Conservation (phyloP, 2,113 vertebrate genomes). For the Salvelinus sp. region DNA sequence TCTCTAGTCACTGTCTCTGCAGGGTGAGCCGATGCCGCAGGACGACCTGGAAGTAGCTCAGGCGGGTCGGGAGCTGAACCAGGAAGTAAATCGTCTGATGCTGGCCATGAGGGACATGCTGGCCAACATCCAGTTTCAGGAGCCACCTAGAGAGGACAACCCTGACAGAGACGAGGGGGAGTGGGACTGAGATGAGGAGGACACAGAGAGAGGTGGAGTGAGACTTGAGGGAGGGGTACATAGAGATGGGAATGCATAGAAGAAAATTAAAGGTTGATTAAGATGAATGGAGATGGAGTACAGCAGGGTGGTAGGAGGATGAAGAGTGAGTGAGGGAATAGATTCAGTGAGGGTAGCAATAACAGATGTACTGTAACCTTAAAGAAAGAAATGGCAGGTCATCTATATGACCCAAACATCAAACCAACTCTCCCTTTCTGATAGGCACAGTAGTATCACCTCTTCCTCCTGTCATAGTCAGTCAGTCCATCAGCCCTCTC, state of each 20-base stretch:
- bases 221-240: neutral
- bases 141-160: constrained; percentile 79
- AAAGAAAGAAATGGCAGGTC: too few species aligned
- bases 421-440: too few species aligned
- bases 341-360: too few species aligned
- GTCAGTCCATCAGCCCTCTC: neutral
- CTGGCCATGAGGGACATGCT: constrained; percentile 96
- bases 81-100: constrained; percentile 94
- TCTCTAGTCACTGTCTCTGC: constrained; percentile 7
- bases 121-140: constrained; percentile 94
- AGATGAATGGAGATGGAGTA: neutral
- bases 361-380: too few species aligned
- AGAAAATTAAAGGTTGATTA: neutral
- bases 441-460: too few species aligned
- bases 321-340: neutral
- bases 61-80: constrained; percentile 86
- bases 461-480: too few species aligned
- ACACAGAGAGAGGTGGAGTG: neutral
- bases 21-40: constrained; percentile 79
- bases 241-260: constrained; percentile 3
- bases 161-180: constrained; percentile 81
- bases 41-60: constrained; percentile 82
- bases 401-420: too few species aligned
- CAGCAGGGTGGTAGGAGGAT: neutral
- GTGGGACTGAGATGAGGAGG: constrained; percentile 71